Percentiles rank a stretch among this genome's conserved stretches.
phyloP scores from a whole-genome alignment of 2,888 invertebrate genomes.

The Ophonus ardosiacus region DNA sequence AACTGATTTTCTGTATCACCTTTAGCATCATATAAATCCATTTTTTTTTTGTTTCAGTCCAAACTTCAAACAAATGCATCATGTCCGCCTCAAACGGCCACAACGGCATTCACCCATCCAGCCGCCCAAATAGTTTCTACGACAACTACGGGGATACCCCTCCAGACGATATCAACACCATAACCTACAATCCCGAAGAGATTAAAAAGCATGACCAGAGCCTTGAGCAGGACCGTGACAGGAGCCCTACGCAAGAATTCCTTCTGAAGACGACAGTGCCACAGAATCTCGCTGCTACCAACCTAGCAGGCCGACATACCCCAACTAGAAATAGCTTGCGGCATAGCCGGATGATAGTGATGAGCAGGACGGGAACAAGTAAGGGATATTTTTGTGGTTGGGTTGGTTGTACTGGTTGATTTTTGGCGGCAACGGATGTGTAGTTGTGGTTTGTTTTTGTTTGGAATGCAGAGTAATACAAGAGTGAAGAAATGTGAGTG shows the following conservation, averaged over 20 bases:
- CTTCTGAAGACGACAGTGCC: conserved; percentile 82
- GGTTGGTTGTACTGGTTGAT: not conserved
- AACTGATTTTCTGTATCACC: no score
- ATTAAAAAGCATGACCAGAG: conserved; percentile 56
- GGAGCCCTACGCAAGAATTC: conserved; percentile 77
- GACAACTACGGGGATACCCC: conserved; percentile 72
- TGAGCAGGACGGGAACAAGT: conserved; percentile 80
- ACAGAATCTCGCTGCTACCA: conserved; percentile 81
- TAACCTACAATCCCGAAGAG: conserved; percentile 60
- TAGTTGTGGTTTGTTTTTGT: not conserved
- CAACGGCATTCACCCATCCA: conserved; percentile 60
- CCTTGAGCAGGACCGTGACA: conserved; percentile 57
- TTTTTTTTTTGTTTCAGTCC: not conserved
- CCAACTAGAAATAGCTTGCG: conserved; percentile 84
- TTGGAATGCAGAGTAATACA: not conserved
- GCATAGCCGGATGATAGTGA: conserved; percentile 84
- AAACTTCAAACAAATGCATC: conserved; percentile 22
- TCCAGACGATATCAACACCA: conserved; percentile 55
- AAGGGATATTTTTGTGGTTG: conserved; percentile 62
- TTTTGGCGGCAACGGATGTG: not conserved
- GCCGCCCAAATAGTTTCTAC: conserved; percentile 76
- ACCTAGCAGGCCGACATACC: conserved; percentile 82
- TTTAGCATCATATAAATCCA: not conserved
- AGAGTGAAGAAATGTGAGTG: not conserved
- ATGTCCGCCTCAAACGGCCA: conserved; percentile 36